These are phyloP conservation scores for Ctenochaetus hawaiiensis DNA, from an alignment of 2,797 vertebrate species.

Conservation along the genomic window DNA sequence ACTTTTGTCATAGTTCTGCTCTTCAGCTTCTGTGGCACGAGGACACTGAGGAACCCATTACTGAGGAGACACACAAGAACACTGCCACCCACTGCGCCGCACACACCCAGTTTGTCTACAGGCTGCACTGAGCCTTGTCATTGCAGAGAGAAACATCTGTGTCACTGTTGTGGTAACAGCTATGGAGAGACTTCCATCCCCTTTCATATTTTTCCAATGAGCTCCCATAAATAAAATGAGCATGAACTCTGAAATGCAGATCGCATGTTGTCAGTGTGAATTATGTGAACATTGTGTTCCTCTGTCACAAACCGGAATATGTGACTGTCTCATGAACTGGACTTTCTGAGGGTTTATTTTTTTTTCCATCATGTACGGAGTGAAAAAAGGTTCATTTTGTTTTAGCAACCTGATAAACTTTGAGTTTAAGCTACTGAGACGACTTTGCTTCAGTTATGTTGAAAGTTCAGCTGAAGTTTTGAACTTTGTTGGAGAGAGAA, in stretches of 20 bases:
- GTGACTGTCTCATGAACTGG: constrained; percentile 15
- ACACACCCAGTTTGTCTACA: constrained; percentile 29
- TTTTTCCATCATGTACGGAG: neutral
- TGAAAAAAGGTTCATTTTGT: constrained; percentile 6
- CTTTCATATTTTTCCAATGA: constrained; percentile 61
- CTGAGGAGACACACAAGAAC: constrained; percentile 42
- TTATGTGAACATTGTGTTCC: constrained; percentile 44
- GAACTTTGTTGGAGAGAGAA: constrained; percentile 8
- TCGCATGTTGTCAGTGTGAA: constrained; percentile 50
- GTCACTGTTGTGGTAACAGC: constrained; percentile 74
- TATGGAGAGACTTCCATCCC: constrained; percentile 59
- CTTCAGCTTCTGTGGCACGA: constrained; percentile 39
- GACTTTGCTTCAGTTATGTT: neutral
- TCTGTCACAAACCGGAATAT: constrained; percentile 41
- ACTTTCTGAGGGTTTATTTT: constrained; percentile 12
- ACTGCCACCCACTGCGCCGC: constrained; percentile 45
- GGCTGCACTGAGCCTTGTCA: constrained; percentile 50
- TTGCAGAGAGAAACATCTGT: constrained; percentile 70
- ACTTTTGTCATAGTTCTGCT: constrained; percentile 70
- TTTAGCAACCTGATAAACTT: neutral
- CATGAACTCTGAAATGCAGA: constrained; percentile 59
- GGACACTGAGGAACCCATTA: constrained; percentile 46
- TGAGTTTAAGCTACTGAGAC: neutral
- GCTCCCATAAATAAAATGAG: constrained; percentile 67
- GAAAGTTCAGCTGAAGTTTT: neutral